Conservation (phyloP, 1,140 invertebrate species). For the Drosophila obscura region DNA sequence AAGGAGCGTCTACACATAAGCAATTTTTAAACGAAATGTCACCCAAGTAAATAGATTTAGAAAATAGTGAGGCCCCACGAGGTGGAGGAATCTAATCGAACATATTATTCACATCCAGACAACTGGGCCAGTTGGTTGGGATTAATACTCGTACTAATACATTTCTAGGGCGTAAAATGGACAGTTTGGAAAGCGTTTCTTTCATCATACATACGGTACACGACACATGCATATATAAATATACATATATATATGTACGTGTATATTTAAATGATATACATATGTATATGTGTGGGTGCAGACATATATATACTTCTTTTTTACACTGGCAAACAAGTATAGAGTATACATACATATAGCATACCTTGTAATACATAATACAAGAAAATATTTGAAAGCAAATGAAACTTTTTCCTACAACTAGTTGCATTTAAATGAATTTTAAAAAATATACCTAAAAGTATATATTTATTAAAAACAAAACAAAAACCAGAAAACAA, state of each 20-base stretch:
- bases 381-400: conserved; percentile 60
- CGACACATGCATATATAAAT: conserved; percentile 30
- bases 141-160: conserved; percentile 48
- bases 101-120: conserved; percentile 33
- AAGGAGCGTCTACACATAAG: conserved; percentile 60
- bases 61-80: conserved; percentile 43
- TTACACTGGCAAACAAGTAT: conserved; percentile 65
- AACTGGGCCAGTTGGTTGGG: conserved; percentile 12
- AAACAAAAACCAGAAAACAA: conserved; percentile 39
- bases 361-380: conserved; percentile 58
- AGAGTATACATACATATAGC: conserved; percentile 63
- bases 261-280: background rate
- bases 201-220: conserved; percentile 53
- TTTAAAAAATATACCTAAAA: conserved; percentile 79
- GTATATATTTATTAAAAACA: conserved; percentile 78
- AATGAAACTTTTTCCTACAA: conserved; percentile 80
- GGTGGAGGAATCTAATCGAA: conserved; percentile 33
- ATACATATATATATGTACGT: conserved; percentile 4
- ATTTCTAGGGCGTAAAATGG: conserved; percentile 54
- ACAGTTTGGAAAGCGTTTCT: conserved; percentile 65
- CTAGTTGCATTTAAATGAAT: conserved; percentile 81
- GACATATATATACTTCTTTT: conserved; percentile 68
- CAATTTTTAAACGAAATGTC: conserved; percentile 66
- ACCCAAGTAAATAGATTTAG: conserved; percentile 65
- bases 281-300: conserved; percentile 21